Conservation (phyloP, 1,140 invertebrate genomes). For the Marisa cornuarietis region DNA sequence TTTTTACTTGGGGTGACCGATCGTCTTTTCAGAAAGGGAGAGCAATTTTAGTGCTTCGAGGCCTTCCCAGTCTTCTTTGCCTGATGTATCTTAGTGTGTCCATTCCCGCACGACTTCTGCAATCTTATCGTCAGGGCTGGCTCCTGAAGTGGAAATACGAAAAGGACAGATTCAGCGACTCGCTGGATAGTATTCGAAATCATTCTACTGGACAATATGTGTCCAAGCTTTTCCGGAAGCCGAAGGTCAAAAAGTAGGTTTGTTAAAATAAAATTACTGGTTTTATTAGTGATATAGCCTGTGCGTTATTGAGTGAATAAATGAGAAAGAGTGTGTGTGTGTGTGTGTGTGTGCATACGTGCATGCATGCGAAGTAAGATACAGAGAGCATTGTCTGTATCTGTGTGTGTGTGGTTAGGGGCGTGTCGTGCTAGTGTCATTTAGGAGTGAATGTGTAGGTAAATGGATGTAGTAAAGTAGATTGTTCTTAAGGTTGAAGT, state of each 20-base stretch:
- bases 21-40: constrained; percentile 3
- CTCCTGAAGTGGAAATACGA: constrained; percentile 1
- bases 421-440: too few relatives aligned
- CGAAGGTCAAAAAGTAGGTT: neutral
- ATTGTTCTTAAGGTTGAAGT: too few relatives aligned
- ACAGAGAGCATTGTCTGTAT: too few relatives aligned
- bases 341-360: too few relatives aligned
- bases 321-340: too few relatives aligned
- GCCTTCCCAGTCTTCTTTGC: constrained; percentile 31
- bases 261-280: too few relatives aligned
- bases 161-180: constrained; percentile 5
- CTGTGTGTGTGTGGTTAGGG: too few relatives aligned
- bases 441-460: too few relatives aligned
- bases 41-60: constrained; percentile 10
- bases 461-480: too few relatives aligned
- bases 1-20: too few relatives aligned
- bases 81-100: constrained; percentile 35
- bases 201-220: constrained; percentile 34
- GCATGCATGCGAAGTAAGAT: too few relatives aligned
- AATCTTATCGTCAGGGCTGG: constrained; percentile 3
- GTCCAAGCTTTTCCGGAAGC: constrained; percentile 27
- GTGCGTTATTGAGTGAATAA: neutral
- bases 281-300: too few relatives aligned
- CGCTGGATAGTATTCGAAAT: constrained; percentile 28
- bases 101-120: constrained; percentile 24